Conservation (phyloP, 2,797 vertebrate genomes). For the Chaetodon trifasciatus region DNA sequence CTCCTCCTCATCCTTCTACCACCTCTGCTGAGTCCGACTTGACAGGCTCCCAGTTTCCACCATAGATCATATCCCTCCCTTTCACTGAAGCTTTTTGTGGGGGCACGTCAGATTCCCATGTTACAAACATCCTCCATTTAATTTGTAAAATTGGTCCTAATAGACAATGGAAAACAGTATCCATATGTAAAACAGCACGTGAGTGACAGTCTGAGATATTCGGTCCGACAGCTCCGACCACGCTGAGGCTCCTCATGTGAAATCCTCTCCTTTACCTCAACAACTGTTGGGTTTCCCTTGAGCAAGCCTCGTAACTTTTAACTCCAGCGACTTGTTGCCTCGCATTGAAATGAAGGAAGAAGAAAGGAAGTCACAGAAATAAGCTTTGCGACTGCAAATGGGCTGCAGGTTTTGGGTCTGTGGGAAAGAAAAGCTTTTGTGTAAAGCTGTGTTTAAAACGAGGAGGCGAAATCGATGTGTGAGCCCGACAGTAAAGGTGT, state of each 20-base stretch:
- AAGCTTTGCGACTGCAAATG: not conserved
- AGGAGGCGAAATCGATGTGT: not conserved
- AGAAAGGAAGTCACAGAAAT: not conserved
- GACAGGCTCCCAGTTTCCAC: slow-evolving; percentile 49
- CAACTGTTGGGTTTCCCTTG: slow-evolving; percentile 33
- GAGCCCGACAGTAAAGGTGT: not conserved
- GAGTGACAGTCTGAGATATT: slow-evolving; percentile 49
- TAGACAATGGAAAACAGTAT: slow-evolving; percentile 50
- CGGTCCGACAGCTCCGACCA: slow-evolving; percentile 28
- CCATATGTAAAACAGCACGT: slow-evolving; percentile 40
- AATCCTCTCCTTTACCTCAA: slow-evolving; percentile 21
- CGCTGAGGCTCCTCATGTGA: slow-evolving; percentile 46
- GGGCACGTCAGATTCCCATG: slow-evolving; percentile 37
- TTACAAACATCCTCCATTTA: slow-evolving; percentile 46
- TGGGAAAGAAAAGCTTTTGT: not conserved
- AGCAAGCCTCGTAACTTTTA: slow-evolving; percentile 27
- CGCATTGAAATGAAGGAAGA: not conserved
- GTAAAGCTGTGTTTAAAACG: not conserved
- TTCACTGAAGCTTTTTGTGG: slow-evolving; percentile 25
- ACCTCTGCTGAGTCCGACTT: slow-evolving; percentile 27
- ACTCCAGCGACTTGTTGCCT: not conserved
- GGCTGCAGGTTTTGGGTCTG: not conserved
- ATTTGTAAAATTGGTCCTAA: slow-evolving; percentile 41
- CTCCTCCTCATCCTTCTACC: slow-evolving; percentile 34
- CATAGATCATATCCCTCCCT: slow-evolving; percentile 19